Evolutionary conservation across 1,140 invertebrate species (phyloP).

Genomic region (Scaptomyza hsui): DNA sequence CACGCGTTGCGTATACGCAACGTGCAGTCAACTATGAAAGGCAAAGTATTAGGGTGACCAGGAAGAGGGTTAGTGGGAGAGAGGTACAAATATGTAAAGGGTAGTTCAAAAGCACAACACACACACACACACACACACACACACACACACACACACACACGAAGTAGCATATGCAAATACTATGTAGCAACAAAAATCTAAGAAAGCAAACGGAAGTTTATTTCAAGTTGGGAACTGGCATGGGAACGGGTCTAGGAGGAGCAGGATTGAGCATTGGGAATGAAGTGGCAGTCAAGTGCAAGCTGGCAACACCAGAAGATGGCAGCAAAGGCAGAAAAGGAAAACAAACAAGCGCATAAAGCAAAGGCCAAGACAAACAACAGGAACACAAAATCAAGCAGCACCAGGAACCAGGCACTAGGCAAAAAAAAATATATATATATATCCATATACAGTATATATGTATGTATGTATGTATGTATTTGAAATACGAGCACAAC

Average conservation of each 20-base stretch:
- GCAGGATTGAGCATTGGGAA: constrained; percentile 8
- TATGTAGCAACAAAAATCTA: constrained; percentile 32
- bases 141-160: constrained; percentile 1
- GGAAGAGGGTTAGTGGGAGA: too few relatives aligned
- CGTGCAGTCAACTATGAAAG: constrained; percentile 40
- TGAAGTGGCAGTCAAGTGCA: constrained; percentile 47
- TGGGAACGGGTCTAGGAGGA: neutral
- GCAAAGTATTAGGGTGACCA: neutral
- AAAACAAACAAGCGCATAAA: constrained; percentile 50
- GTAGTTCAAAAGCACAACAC: neutral
- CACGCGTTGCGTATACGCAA: constrained; percentile 50
- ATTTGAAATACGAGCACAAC: constrained; percentile 1
- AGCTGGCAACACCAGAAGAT: constrained; percentile 26
- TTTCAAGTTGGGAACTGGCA: constrained; percentile 33
- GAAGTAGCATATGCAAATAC: constrained; percentile 45
- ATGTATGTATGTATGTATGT: neutral
- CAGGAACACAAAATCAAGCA: constrained; percentile 49
- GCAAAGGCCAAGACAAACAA: constrained; percentile 44
- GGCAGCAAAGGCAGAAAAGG: constrained; percentile 16
- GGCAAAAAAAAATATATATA: constrained; percentile 6
- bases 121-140: neutral
- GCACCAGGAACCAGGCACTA: neutral
- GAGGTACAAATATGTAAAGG: neutral
- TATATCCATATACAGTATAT: constrained; percentile 1
- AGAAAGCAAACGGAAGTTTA: constrained; percentile 52